Evolutionary conservation across 2,113 vertebrate genomes (phyloP).

Genomic region (Odontophorus gujanensis): DNA sequence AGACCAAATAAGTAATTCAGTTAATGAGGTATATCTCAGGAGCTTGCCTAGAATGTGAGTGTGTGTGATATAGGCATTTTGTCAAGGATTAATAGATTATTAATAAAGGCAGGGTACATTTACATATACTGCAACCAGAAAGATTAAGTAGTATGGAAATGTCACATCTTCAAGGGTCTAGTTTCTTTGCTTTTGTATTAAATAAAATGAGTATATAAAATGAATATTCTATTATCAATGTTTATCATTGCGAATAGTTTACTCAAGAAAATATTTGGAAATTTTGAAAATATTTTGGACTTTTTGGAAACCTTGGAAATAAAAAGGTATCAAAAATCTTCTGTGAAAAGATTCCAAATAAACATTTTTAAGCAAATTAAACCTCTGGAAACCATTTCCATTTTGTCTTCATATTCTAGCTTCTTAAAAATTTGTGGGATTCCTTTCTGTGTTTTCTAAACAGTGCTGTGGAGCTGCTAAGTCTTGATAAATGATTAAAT

Average conservation of each 20-base stretch:
- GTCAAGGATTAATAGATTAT: conserved; percentile 15
- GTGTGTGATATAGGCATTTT: background rate
- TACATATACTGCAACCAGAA: background rate
- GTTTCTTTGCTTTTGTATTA: background rate
- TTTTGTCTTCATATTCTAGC: background rate
- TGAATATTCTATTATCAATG: background rate
- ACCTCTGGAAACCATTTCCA: background rate
- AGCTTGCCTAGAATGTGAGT: background rate
- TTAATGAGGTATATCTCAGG: background rate
- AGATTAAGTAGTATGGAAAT: background rate
- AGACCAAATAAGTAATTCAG: background rate
- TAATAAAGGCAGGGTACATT: background rate
- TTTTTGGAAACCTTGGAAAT: background rate
- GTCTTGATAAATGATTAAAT: background rate
- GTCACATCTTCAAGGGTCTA: background rate
- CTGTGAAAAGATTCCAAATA: background rate
- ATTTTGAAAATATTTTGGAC: background rate
- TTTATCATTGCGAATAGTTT: background rate
- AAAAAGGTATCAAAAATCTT: background rate
- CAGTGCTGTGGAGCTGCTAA: background rate
- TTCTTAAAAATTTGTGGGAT: background rate
- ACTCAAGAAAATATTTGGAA: background rate
- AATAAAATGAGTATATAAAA: background rate
- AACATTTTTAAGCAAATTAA: background rate
- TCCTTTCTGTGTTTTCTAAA: background rate